Evolutionary conservation across 2,113 vertebrate species (phyloP), one percentile per base, ranked within the genome.

Genomic region (Rhinolophus ferrumequinum): DNA sequence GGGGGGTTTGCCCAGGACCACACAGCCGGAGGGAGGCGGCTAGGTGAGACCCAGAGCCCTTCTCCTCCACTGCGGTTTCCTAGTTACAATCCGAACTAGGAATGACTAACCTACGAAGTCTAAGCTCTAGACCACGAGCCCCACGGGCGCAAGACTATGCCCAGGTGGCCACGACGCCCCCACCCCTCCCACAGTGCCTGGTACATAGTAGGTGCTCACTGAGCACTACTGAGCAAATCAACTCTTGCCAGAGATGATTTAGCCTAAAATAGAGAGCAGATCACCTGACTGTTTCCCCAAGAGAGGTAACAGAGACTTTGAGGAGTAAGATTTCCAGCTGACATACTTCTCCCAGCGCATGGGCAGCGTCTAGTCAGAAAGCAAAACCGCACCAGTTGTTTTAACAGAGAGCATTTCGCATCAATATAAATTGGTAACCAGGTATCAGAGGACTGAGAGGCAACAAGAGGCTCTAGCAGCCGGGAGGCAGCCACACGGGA

Each of bases 1-100:
- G n/a, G 47, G 11, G 79, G 35, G 6, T 14, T 38, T 5, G 0
- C 50, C 35, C 19, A 4, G 14, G 5, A 47, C n/a, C 47, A 35
- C 50, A 3, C 8, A 2, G 62, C 5, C 1, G 5, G 19, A 19
- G 35, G 72, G 30, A 79, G 19, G 38, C 0, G 13, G 67, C 69
- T 50, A 10, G 28, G 8, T 8, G 5, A 75, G 12, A 41, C 30
- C n/a, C 14, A 3, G 66, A 5, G 18, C 26, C 5, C 0, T 18
- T 33, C 22, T 54, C 16, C 22, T 0, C 16, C 58, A 13, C 58
- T 33, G 16, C 2, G 0, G 11, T 8, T 26, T 60, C 21, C 60
- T 5, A 69, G 30, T 35, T n/a, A 67, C 3, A 10, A 2, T 50
- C n/a, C 66, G n/a, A 88, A 75, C 33, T 52, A 70, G 67, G 67